Conservation (phyloP, 2,797 vertebrate species). For the Lacerta viridis region DNA sequence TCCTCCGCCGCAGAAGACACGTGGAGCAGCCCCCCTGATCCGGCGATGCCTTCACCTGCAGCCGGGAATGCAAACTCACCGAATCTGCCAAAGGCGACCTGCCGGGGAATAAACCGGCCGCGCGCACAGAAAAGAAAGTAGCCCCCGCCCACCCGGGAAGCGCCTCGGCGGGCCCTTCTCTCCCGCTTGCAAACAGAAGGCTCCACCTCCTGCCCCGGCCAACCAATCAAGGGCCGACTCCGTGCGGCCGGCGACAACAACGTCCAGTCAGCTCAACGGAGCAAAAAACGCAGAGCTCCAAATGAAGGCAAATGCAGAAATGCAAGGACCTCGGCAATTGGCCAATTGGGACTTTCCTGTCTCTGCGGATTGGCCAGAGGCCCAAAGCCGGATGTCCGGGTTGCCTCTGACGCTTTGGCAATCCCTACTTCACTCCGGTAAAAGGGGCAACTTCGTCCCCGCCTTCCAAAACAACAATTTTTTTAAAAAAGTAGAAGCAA, state of each 20-base stretch:
- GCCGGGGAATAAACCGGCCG: neutral
- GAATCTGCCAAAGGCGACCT: neutral
- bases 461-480: neutral
- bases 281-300: neutral
- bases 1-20: too few relatives aligned
- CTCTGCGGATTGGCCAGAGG: neutral
- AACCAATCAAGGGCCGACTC: neutral
- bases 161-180: neutral
- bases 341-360: neutral
- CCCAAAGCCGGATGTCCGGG: neutral
- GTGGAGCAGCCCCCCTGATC: neutral
- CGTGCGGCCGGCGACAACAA: neutral
- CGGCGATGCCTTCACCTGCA: neutral
- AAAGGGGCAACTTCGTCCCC: neutral
- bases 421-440: neutral
- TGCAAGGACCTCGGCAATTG: constrained; percentile 10
- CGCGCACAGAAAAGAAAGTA: neutral
- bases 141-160: too few relatives aligned
- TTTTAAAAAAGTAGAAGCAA: neutral
- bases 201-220: neutral
- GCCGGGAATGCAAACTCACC: neutral
- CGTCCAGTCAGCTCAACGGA: neutral
- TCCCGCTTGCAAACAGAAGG: too few relatives aligned
- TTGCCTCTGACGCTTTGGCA: neutral
- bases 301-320: too few relatives aligned